These are phyloP conservation scores for Hyperoplus lanceolatus DNA, from an alignment of 2,797 vertebrate genomes.

Conservation along the genomic window DNA sequence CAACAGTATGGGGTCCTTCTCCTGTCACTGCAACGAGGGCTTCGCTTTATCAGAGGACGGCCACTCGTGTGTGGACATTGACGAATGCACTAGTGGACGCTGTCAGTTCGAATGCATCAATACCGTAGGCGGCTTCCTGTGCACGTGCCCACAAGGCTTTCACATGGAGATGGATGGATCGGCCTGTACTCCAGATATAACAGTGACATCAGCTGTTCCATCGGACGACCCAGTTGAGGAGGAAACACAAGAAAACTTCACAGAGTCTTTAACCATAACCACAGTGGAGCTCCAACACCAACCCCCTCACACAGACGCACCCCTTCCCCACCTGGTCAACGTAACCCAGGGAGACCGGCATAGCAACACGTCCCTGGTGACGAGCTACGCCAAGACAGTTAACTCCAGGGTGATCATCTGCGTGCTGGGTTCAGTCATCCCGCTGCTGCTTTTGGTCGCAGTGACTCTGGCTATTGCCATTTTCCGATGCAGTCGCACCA, in stretches of 20 bases:
- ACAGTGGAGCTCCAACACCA: slow-evolving; percentile 56
- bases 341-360: neutral
- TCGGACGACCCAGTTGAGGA: neutral
- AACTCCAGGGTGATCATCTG: slow-evolving; percentile 74
- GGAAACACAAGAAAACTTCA: slow-evolving; percentile 11
- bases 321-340: slow-evolving; percentile 21
- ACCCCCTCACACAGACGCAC: slow-evolving; percentile 49
- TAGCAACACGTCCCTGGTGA: slow-evolving; percentile 34
- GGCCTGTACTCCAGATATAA: slow-evolving; percentile 39
- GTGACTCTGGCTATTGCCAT: slow-evolving; percentile 71
- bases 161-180: slow-evolving; percentile 44
- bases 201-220: neutral
- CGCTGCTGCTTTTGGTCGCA: slow-evolving; percentile 74
- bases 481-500: slow-evolving; percentile 73
- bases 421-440: slow-evolving; percentile 76
- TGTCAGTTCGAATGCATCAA: slow-evolving; percentile 79
- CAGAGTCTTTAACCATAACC: slow-evolving; percentile 41
- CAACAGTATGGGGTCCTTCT: slow-evolving; percentile 79
- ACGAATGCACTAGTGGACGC: slow-evolving; percentile 69
- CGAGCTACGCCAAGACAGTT: neutral
- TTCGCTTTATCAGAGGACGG: slow-evolving; percentile 60
- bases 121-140: slow-evolving; percentile 75
- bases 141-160: slow-evolving; percentile 58
- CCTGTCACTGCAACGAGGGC: slow-evolving; percentile 77
- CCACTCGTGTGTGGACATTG: slow-evolving; percentile 71